Base-by-base conservation (phyloP, 2,113 vertebrate genomes). In the Syrrhaptes paradoxus region DNA sequence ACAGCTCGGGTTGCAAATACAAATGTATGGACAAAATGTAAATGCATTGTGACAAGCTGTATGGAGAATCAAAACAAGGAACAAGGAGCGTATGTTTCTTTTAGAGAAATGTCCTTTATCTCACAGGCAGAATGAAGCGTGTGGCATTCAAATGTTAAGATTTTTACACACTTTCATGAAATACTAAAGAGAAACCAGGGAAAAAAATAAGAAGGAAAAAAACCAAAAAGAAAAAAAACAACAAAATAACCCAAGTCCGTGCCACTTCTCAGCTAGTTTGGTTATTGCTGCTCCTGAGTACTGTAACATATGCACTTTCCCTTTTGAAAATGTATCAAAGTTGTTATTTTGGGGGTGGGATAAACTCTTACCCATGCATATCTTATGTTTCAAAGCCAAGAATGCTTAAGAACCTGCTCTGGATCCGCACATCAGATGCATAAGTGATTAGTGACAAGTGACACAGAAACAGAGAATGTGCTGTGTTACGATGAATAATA, bases 371-470 rank as follows among this genome's bases (percentile, higher is more conserved):
- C 74, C 96, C 95, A 94, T 96, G 96, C 97, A 96, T 96, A 96
- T 96, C 96, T 95, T 95, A 97, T 95, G 95, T 89, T 93, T 96
- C 68, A 46, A 96, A 96, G 96, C 97, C 97, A 97, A 95, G 95
- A 97, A 96, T 91, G 97, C 95, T 97, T 96, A 96, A 86, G 95
- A 96, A 96, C 91, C 97, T 95, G 85, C 93, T 89, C 96, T 96
- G 90, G 96, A 97, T 94, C 95, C 49, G 90, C 97, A 94, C 97
- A 97, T 98, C 97, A 97, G 97, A 98, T 96, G 97, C 96, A 93
- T 96, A 97, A 97, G 97, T 97, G 97, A 97, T 98, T 97, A 97
- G 97, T 97, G 97, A 97, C 98, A 98, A 98, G 97, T 98, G 97
- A 97, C 97, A 98, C 87, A 95, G 97, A 97, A 97, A 97, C 97